These are phyloP conservation scores for Euleptes europaea DNA, from an alignment of 2,113 vertebrate genomes.

Conservation along the genomic window DNA sequence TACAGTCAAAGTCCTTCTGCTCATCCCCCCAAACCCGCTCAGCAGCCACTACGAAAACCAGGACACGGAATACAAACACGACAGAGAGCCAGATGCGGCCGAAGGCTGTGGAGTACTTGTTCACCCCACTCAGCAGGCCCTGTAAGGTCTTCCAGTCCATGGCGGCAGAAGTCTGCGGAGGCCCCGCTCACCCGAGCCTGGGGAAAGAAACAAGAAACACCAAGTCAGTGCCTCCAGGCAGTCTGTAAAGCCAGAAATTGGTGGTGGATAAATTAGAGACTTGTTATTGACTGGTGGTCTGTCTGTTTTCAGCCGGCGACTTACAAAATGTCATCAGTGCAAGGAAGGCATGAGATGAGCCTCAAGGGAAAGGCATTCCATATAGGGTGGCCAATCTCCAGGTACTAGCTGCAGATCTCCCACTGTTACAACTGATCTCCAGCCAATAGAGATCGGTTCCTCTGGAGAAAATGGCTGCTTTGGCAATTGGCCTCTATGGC, in stretches of 20 bases:
- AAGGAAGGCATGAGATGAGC: too few relatives aligned
- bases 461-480: too few relatives aligned
- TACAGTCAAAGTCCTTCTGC: conserved; percentile 90
- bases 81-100: conserved; percentile 92
- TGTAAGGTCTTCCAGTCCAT: conserved; percentile 91
- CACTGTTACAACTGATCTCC: too few relatives aligned
- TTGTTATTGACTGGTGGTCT: too few relatives aligned
- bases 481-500: too few relatives aligned
- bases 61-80: conserved; percentile 89
- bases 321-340: too few relatives aligned
- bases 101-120: conserved; percentile 91
- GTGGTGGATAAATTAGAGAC: neutral
- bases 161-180: accelerated
- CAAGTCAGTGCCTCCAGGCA: neutral
- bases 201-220: neutral
- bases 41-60: conserved; percentile 91
- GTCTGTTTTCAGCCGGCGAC: too few relatives aligned
- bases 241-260: neutral
- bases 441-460: too few relatives aligned
- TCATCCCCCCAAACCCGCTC: conserved; percentile 91
- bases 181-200: conserved; percentile 25
- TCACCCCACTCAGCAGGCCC: conserved; percentile 84
- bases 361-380: too few relatives aligned
- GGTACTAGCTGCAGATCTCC: too few relatives aligned
- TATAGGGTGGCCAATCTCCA: too few relatives aligned